Conservation (phyloP, 2,888 invertebrate genomes). For the Polydesmus complanatus region DNA sequence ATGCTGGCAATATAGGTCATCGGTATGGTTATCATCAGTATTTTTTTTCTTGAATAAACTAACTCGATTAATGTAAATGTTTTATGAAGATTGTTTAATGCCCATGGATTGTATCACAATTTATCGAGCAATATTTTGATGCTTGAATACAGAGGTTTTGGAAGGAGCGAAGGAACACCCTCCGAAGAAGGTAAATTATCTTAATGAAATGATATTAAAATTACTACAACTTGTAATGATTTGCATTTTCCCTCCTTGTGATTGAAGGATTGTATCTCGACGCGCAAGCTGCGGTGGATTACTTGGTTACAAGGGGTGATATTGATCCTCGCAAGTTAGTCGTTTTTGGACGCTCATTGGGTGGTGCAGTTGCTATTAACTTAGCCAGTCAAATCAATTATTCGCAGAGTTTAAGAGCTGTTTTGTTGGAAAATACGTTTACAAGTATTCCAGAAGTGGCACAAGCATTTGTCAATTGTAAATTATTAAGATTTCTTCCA, state of each 20-base stretch:
- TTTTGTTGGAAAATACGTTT: slow-evolving; percentile 88
- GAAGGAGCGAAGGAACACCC: slow-evolving; percentile 71
- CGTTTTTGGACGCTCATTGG: slow-evolving; percentile 75
- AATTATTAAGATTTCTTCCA: slow-evolving; percentile 59
- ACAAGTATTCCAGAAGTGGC: slow-evolving; percentile 91
- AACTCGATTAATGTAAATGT: not conserved
- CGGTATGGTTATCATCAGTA: slow-evolving; percentile 38
- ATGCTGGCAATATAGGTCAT: slow-evolving; percentile 94
- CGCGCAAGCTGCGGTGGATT: slow-evolving; percentile 74
- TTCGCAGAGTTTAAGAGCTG: slow-evolving; percentile 63
- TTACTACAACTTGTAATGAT: not conserved
- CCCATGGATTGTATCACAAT: slow-evolving; percentile 67
- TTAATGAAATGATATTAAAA: no score
- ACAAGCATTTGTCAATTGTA: slow-evolving; percentile 59
- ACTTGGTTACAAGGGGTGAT: slow-evolving; percentile 62
- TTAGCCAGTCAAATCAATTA: slow-evolving; percentile 62
- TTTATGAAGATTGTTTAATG: slow-evolving; percentile 57
- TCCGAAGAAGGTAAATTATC: slow-evolving; percentile 57
- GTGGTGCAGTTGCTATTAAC: slow-evolving; percentile 85
- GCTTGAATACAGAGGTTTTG: slow-evolving; percentile 93
- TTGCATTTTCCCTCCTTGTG: not conserved
- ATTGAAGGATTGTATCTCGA: slow-evolving; percentile 58
- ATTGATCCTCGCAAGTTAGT: slow-evolving; percentile 72
- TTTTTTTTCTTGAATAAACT: not conserved
- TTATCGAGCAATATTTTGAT: slow-evolving; percentile 73